Evolutionary conservation across 2,888 invertebrate species (phyloP).

Genomic region (Lottia gigantea): DNA sequence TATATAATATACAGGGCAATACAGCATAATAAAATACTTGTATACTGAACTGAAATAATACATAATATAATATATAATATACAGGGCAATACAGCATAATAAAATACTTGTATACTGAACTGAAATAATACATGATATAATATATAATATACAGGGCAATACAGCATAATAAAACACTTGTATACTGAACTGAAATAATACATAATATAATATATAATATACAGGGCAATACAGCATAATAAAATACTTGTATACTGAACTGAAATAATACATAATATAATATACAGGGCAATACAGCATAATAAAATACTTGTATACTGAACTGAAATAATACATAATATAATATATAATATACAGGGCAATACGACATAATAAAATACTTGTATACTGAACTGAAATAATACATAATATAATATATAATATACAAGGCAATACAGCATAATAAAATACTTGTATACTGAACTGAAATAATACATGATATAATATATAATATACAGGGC

Average conservation of each 20-base stretch:
- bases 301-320: no score
- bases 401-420: conserved; percentile 33
- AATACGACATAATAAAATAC: not conserved
- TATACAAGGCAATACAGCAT: conserved; percentile 30
- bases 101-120: conserved; percentile 44
- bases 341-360: no score
- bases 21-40: not conserved
- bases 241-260: conserved; percentile 7
- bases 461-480: no score
- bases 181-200: not conserved
- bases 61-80: conserved; percentile 47
- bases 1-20: conserved; percentile 29
- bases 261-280: no score
- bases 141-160: no score
- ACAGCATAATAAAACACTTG: not conserved
- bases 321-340: no score
- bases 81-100: no score
- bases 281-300: no score
- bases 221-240: conserved; percentile 26
- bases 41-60: conserved; percentile 1
- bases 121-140: no score
- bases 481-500: conserved; percentile 54
- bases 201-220: conserved; percentile 37
- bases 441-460: conserved; percentile 8
- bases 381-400: not conserved